A percentile compares a stretch with the other conserved stretches of the same genome.
These are phyloP conservation scores for Sinocyclocheilus rhinocerous DNA, from an alignment of 2,113 vertebrate species.

Conservation along the genomic window DNA sequence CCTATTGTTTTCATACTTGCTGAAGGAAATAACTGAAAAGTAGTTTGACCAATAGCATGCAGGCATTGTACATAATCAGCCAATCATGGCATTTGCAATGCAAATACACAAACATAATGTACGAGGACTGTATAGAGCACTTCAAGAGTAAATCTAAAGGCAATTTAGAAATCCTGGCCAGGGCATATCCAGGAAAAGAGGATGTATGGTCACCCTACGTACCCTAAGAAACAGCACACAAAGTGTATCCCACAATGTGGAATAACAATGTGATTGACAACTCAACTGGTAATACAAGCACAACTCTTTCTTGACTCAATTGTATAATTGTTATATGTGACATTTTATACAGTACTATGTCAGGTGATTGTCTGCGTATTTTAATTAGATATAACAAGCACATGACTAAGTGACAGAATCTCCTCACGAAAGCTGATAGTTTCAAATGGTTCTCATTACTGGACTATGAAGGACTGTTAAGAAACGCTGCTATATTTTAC, in stretches of 20 bases:
- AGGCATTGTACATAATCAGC: too few species aligned
- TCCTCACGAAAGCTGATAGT: constrained; percentile 41
- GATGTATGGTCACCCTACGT: neutral
- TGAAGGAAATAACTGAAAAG: too few species aligned
- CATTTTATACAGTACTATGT: neutral
- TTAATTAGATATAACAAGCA: neutral
- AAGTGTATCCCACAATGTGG: neutral
- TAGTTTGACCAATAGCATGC: too few species aligned
- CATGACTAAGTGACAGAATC: constrained; percentile 9
- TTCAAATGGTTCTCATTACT: constrained; percentile 53
- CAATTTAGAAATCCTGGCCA: too few species aligned
- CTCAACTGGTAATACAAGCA: neutral
- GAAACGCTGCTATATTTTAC: constrained; percentile 55
- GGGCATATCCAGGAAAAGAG: too few species aligned
- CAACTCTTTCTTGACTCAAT: neutral
- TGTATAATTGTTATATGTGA: neutral
- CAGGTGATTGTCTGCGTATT: neutral
- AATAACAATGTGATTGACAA: neutral
- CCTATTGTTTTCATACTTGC: too few species aligned
- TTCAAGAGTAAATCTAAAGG: too few species aligned
- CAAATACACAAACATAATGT: too few species aligned
- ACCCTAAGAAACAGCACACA: neutral
- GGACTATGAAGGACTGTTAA: constrained; percentile 26
- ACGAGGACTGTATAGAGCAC: too few species aligned
- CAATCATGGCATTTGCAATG: too few species aligned